phyloP scores from a whole-genome alignment of 2,797 vertebrate genomes.

The Lithobates sylvaticus region DNA sequence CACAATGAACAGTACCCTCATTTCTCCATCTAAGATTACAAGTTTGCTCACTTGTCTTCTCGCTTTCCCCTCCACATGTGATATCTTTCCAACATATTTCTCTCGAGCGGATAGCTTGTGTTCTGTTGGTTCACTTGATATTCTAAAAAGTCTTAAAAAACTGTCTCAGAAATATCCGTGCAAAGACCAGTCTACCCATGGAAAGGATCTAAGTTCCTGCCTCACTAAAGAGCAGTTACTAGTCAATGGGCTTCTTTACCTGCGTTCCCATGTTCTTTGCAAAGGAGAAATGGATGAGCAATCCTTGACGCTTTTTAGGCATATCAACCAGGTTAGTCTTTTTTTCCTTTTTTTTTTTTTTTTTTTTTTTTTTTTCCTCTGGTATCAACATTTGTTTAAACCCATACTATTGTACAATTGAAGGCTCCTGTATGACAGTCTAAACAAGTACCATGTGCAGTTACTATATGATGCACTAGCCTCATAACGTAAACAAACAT shows the following conservation, averaged over 20 bases:
- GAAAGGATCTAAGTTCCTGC: slow-evolving; percentile 66
- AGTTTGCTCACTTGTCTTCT: slow-evolving; percentile 82
- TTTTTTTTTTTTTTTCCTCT: not conserved
- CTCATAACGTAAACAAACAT: too few species aligned
- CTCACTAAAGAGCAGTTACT: slow-evolving; percentile 82
- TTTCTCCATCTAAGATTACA: slow-evolving; percentile 70
- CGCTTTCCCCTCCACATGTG: slow-evolving; percentile 83
- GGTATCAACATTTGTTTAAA: not conserved
- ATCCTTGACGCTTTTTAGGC: slow-evolving; percentile 86
- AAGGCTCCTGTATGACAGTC: too few species aligned
- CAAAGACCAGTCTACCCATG: slow-evolving; percentile 63
- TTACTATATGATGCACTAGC: too few species aligned
- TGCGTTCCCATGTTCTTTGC: slow-evolving; percentile 85
- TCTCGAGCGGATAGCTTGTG: slow-evolving; percentile 88
- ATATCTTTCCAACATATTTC: slow-evolving; percentile 81
- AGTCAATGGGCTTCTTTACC: slow-evolving; percentile 85
- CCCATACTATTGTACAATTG: too few species aligned
- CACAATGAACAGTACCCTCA: slow-evolving; percentile 69
- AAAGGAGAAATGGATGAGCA: slow-evolving; percentile 82
- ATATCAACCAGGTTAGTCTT: slow-evolving; percentile 87
- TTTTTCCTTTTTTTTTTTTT: not conserved
- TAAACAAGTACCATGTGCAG: too few species aligned
- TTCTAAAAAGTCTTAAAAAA: slow-evolving; percentile 81
- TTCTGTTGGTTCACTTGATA: slow-evolving; percentile 83
- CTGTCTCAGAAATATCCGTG: slow-evolving; percentile 73